Base-by-base conservation (phyloP, 2,888 invertebrate species). In the Thera britannica region DNA sequence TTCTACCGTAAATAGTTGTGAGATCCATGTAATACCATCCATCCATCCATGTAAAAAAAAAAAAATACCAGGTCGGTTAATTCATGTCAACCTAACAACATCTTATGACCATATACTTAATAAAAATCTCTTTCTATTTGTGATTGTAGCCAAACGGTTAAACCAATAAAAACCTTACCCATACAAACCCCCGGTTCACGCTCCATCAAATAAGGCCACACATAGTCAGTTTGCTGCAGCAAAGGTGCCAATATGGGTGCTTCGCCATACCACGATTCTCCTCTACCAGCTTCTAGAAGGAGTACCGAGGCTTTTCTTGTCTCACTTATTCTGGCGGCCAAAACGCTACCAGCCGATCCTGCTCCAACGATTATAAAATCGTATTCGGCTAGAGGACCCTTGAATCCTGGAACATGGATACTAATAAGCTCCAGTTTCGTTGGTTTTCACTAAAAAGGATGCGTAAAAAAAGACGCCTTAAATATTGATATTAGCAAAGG, bases 151-250 rank as follows among this genome's bases (percentile, higher is more conserved):
- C n/a, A n/a, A n/a, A n/a, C n/a, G n/a, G n/a, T n/a, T n/a, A n/a
- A n/a, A n/a, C n/a, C n/a, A n/a, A n/a, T n/a, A n/a, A n/a, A 52
- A 52, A 63, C 9, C 66, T 64, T 62, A 83, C 84, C 95, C 73
- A 90, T 89, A 67, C 95, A 95, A 11, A 94, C 94, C 12, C 90
- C 90, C 0, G 88, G 86, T 75, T 94, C 94, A 41, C 92, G 92
- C 73, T 95, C 95, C 80, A 95, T 95, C 38, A 94, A 85, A 75
- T 94, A 94, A 0, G 89, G 92, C 94, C 94, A 94, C 34, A 93
- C 91, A 68, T 92, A 90, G 57, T 86, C 80, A 0, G 92, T 92
- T 59, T 83, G 87, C 63, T 93, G 92, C 41, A 94, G 80, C 23
- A 90, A 38, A 0, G 91, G 90, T 2, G 94, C 94, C 11, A 94